Evolutionary conservation across 2,797 vertebrate species (phyloP), one percentile per base, ranked within the genome.

Genomic region (Tenualosa thibaudeaui): DNA sequence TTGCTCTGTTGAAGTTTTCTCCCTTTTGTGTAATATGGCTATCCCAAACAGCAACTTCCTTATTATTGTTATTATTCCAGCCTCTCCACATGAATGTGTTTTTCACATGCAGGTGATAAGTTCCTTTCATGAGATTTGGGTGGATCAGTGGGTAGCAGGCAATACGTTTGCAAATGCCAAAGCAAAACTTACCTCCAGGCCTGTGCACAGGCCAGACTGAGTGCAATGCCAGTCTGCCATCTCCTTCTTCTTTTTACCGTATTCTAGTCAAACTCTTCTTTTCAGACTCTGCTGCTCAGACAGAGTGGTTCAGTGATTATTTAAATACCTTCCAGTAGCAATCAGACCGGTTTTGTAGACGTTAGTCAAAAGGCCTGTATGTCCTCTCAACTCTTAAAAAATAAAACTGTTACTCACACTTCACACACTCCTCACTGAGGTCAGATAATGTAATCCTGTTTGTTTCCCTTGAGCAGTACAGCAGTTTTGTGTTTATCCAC

Each of bases 151-250:
- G 71, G 40, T 78, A 22, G 71, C 40, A 78, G 37, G 71, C 19
- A 46, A 19, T 2, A 46, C 19, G 71, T 46, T 78, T 19, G 19
- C 71, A 22, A 46, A 78, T 46, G 37, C 71, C 71, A 78, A 78
- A 78, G 71, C 71, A 46, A 40, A 22, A 78, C 71, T 22, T 46
- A 78, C 71, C 65, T 71, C 65, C 65, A 40, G 65, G 71, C 40
- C 37, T 22, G 40, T 15, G 0, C 37, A 0, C 19, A 71, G 65
- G 65, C 65, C 65, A 31, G 22, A 15, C 62, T 31, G n/a, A 24
- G 15, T 24, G 0, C 58, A 24, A 2, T n/a, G 12, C 65, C 65
- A 71, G 65, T 71, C 65, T 43, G 40, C 40, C 68, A 40, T 37
- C n/a, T 31, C 15, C 7, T 62, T 58, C 6, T 5, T 5, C 19